phyloP scores from a whole-genome alignment of 2,888 invertebrate genomes.

The Folsomia candida region DNA sequence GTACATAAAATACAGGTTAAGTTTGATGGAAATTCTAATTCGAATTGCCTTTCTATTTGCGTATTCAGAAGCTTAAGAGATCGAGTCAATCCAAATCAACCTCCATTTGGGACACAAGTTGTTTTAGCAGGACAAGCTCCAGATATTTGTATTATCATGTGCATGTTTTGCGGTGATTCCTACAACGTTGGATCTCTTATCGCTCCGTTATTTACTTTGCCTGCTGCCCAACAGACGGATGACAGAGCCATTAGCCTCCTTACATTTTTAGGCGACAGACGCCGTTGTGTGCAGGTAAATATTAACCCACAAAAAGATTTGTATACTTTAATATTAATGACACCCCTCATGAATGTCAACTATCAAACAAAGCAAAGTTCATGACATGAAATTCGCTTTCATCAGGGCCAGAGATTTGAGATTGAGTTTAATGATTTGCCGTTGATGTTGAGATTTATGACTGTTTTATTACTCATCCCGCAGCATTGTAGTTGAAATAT shows the following conservation, averaged over 20 bases:
- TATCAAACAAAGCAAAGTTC: no score
- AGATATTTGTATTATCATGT: constrained; percentile 74
- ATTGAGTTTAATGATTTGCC: background rate
- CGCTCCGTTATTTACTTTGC: constrained; percentile 80
- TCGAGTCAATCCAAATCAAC: constrained; percentile 47
- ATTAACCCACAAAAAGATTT: background rate
- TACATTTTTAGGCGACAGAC: constrained; percentile 68
- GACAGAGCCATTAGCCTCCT: constrained; percentile 86
- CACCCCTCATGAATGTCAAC: no score
- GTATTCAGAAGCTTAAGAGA: constrained; percentile 47
- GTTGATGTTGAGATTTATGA: no score
- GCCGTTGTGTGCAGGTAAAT: constrained; percentile 49
- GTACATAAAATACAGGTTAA: no score
- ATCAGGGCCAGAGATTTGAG: background rate
- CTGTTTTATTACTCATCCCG: no score
- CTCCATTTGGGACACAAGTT: constrained; percentile 46
- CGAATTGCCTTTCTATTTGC: no score
- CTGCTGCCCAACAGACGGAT: constrained; percentile 79
- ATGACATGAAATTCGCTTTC: background rate
- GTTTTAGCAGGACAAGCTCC: constrained; percentile 43
- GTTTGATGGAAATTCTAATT: constrained; percentile 41
- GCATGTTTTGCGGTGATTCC: constrained; percentile 94
- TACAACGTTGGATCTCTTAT: constrained; percentile 74
- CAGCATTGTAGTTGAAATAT: no score
- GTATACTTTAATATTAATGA: no score